A percentile compares a stretch with the other conserved stretches of the same genome.
These are phyloP conservation scores for Chiroxiphia lanceolata DNA, from an alignment of 2,797 vertebrate genomes.

Conservation along the genomic window DNA sequence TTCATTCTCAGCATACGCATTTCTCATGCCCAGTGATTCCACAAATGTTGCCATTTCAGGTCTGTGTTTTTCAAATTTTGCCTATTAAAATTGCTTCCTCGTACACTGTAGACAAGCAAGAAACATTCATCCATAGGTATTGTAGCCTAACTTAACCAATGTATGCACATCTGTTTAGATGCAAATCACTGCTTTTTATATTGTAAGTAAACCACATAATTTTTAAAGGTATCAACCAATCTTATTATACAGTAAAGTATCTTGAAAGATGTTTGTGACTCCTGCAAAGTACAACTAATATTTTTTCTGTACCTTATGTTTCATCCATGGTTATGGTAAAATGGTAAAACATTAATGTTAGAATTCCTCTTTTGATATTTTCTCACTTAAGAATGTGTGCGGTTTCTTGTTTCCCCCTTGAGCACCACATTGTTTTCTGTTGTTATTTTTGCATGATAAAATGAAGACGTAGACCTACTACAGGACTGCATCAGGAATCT, in stretches of 20 bases:
- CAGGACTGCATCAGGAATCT: background rate
- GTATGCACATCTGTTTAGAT: background rate
- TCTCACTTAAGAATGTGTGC: background rate
- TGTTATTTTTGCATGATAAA: background rate
- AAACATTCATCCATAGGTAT: background rate
- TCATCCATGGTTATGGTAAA: background rate
- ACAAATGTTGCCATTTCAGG: background rate
- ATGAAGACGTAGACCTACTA: background rate
- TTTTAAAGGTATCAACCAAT: background rate
- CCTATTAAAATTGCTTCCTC: background rate
- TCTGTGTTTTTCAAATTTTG: background rate
- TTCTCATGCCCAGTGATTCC: background rate
- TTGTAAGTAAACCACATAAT: background rate
- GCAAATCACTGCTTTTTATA: background rate
- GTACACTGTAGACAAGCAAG: fast-evolving
- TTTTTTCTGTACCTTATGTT: background rate
- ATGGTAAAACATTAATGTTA: background rate
- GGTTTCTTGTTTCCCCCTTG: background rate
- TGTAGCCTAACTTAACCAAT: background rate
- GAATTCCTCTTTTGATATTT: background rate
- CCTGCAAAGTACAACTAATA: background rate
- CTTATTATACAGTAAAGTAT: background rate
- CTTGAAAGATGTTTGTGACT: background rate
- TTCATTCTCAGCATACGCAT: background rate
- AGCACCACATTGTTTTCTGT: background rate